These are phyloP conservation scores for Rhopalosiphum padi DNA, from an alignment of 1,140 invertebrate species.

Conservation along the genomic window DNA sequence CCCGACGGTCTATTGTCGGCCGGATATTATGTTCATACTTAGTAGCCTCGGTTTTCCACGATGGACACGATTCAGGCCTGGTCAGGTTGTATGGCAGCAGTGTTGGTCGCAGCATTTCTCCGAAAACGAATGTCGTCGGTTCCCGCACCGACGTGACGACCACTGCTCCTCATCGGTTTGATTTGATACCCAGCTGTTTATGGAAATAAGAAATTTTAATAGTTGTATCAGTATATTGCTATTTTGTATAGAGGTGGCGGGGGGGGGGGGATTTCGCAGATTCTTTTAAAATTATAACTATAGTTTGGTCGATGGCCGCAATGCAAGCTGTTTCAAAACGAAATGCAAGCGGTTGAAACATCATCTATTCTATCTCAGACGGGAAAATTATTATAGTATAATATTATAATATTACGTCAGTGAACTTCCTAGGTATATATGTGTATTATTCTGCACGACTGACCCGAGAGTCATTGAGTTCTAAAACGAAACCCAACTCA, in stretches of 20 bases:
- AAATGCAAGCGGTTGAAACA: neutral
- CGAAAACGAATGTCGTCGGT: neutral
- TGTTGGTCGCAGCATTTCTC: neutral
- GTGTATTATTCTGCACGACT: neutral
- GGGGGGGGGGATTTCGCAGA: neutral
- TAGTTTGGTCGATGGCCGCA: neutral
- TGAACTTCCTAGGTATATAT: neutral
- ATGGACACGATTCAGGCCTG: neutral
- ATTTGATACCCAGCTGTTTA: neutral
- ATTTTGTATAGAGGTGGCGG: neutral
- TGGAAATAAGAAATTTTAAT: neutral
- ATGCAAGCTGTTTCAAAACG: neutral
- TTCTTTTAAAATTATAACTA: neutral
- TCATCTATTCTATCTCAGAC: too few species aligned
- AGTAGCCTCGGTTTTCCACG: neutral
- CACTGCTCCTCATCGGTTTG: neutral
- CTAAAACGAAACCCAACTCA: neutral
- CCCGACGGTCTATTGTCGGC: neutral
- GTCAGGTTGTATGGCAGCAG: neutral
- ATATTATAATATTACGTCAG: neutral
- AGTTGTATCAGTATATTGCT: neutral
- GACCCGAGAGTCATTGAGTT: neutral
- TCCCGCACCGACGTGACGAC: neutral
- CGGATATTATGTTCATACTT: slow-evolving; percentile 24
- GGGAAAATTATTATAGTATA: neutral